Evolutionary conservation across 1,140 invertebrate genomes (phyloP).

Genomic region (Zaprionus lachaisei): DNA sequence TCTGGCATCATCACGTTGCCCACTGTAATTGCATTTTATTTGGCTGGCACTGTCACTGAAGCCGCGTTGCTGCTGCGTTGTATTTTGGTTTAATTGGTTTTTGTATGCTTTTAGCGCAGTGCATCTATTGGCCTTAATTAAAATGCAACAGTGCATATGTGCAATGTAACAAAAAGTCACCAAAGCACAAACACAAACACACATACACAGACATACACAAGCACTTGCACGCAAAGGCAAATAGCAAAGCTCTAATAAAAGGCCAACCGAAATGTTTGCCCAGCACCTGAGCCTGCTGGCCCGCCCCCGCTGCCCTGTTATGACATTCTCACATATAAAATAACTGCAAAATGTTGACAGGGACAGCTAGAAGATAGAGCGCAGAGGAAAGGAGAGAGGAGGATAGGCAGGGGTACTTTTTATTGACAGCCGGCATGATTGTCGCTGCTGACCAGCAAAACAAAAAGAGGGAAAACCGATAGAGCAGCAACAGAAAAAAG

Average conservation of each 20-base stretch:
- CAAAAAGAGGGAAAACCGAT: slow-evolving; percentile 22
- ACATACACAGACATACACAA: slow-evolving; percentile 1
- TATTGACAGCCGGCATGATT: slow-evolving; percentile 79
- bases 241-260: slow-evolving; percentile 37
- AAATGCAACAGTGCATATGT: slow-evolving; percentile 78
- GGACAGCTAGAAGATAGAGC: neutral
- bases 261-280: slow-evolving; percentile 40
- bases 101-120: slow-evolving; percentile 57
- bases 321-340: slow-evolving; percentile 69
- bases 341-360: slow-evolving; percentile 80
- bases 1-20: slow-evolving; percentile 28
- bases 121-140: slow-evolving; percentile 77
- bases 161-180: slow-evolving; percentile 76
- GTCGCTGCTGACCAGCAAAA: slow-evolving; percentile 58
- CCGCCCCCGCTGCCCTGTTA: slow-evolving; percentile 37
- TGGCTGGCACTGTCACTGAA: slow-evolving; percentile 26
- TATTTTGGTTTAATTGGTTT: slow-evolving; percentile 82
- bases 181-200: slow-evolving; percentile 27
- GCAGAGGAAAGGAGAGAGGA: neutral
- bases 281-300: slow-evolving; percentile 33
- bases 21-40: slow-evolving; percentile 77
- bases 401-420: slow-evolving; percentile 47
- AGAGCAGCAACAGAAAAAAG: slow-evolving; percentile 5
- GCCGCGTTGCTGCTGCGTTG: slow-evolving; percentile 18
- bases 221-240: slow-evolving; percentile 4